These are phyloP conservation scores for Chaenogobius annularis DNA, from an alignment of 2,113 vertebrate species.

Conservation along the genomic window DNA sequence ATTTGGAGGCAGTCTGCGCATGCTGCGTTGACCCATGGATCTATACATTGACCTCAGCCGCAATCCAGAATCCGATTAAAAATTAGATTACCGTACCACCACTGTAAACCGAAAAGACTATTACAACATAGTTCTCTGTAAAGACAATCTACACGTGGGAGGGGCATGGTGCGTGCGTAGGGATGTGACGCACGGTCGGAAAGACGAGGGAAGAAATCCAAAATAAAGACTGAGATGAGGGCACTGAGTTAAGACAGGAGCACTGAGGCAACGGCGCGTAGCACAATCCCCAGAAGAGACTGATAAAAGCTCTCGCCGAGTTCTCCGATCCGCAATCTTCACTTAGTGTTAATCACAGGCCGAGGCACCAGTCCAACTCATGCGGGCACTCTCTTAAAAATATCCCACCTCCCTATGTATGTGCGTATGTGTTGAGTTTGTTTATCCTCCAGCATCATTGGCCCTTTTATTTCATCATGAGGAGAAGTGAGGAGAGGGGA, in stretches of 20 bases:
- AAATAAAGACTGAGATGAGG: slow-evolving; percentile 37
- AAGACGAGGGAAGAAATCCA: not conserved
- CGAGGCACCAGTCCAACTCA: not conserved
- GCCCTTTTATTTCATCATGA: slow-evolving; percentile 41
- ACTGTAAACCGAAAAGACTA: not conserved
- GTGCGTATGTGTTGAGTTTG: slow-evolving; percentile 14
- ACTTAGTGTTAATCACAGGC: slow-evolving; percentile 42
- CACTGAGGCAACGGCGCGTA: slow-evolving; percentile 33
- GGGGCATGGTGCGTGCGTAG: not conserved
- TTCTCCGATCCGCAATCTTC: slow-evolving; percentile 31
- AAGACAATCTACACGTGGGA: not conserved
- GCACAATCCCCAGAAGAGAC: slow-evolving; percentile 35
- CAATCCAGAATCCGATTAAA: not conserved
- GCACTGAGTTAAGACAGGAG: slow-evolving; percentile 41
- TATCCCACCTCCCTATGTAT: not conserved
- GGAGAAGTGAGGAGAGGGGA: slow-evolving; percentile 1
- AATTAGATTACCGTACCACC: not conserved
- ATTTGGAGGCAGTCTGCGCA: slow-evolving; percentile 11
- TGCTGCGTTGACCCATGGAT: not conserved
- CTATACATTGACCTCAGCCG: slow-evolving; percentile 18
- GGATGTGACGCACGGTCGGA: not conserved
- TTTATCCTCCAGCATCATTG: slow-evolving; percentile 15
- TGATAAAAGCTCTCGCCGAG: slow-evolving; percentile 48
- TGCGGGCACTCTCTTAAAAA: not conserved
- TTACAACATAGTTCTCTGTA: not conserved